These are phyloP conservation scores for Ictalurus punctatus DNA, from an alignment of 2,113 vertebrate species.

Conservation along the genomic window DNA sequence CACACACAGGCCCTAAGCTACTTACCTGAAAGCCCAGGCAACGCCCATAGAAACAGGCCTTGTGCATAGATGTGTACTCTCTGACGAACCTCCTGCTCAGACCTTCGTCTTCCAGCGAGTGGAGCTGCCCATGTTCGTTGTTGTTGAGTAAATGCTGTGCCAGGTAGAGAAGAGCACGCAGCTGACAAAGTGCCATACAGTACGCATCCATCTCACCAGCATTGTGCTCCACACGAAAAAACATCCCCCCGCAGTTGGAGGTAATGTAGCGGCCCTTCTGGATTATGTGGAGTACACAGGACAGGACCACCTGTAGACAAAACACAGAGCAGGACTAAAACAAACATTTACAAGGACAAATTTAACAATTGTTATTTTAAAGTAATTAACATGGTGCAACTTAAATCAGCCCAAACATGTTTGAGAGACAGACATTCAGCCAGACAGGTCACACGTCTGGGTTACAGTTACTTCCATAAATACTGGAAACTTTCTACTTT, in stretches of 20 bases:
- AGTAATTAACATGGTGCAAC: background rate
- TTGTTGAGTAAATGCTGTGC: slow-evolving; percentile 79
- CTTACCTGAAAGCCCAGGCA: slow-evolving; percentile 90
- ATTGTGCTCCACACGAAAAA: slow-evolving; percentile 86
- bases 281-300: slow-evolving; percentile 81
- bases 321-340: slow-evolving; percentile 24
- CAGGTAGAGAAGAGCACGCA: slow-evolving; percentile 82
- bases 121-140: slow-evolving; percentile 75
- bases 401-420: background rate
- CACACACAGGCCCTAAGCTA: background rate
- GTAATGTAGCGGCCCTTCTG: slow-evolving; percentile 84
- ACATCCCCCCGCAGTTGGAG: slow-evolving; percentile 76
- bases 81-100: slow-evolving; percentile 76
- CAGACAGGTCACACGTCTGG: background rate
- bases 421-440: background rate
- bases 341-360: background rate
- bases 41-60: slow-evolving; percentile 90
- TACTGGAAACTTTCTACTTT: background rate
- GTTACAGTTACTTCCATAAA: background rate
- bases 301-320: slow-evolving; percentile 72
- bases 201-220: slow-evolving; percentile 84
- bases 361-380: background rate
- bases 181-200: slow-evolving; percentile 82
- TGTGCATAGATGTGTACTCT: slow-evolving; percentile 87
- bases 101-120: slow-evolving; percentile 69